A percentile compares a stretch with the other conserved stretches of the same genome.
These are phyloP conservation scores for Heliconius himera DNA, from an alignment of 1,140 invertebrate genomes.

Conservation along the genomic window DNA sequence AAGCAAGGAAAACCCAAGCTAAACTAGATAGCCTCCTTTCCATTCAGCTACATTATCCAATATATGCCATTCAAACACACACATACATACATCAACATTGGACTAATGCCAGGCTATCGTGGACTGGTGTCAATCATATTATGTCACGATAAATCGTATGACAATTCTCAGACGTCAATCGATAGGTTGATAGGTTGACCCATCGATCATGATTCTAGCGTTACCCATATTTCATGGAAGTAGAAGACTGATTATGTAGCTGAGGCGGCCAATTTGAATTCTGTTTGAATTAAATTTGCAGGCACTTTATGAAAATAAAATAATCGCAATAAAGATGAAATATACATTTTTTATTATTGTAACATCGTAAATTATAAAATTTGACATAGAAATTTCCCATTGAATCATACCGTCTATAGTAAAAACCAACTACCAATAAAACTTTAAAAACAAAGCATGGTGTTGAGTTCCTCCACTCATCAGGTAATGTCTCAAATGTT, in stretches of 20 bases:
- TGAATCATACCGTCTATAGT: too few species aligned
- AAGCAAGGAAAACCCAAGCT: too few species aligned
- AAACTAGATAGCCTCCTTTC: not conserved
- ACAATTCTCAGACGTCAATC: conserved; percentile 15
- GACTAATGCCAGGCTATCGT: conserved; percentile 14
- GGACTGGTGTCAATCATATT: conserved; percentile 13
- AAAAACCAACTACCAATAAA: too few species aligned
- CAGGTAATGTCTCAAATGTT: too few species aligned
- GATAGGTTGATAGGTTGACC: conserved; percentile 14
- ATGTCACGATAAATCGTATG: conserved; percentile 7
- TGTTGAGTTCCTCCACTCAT: too few species aligned
- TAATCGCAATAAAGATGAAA: too few species aligned
- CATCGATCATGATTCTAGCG: conserved; percentile 6
- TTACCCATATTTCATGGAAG: not conserved
- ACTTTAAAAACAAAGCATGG: too few species aligned
- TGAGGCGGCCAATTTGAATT: not conserved
- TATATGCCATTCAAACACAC: not conserved
- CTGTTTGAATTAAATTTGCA: not conserved
- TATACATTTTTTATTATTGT: too few species aligned
- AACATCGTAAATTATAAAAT: not conserved
- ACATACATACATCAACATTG: conserved; percentile 22
- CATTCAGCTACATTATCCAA: not conserved
- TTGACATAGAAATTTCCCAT: too few species aligned
- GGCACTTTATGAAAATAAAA: too few species aligned
- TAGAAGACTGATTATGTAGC: conserved; percentile 10